Evolutionary conservation across 2,113 vertebrate species (phyloP), one percentile per base, ranked within the genome.

Genomic region (Seriola quinqueradiata): DNA sequence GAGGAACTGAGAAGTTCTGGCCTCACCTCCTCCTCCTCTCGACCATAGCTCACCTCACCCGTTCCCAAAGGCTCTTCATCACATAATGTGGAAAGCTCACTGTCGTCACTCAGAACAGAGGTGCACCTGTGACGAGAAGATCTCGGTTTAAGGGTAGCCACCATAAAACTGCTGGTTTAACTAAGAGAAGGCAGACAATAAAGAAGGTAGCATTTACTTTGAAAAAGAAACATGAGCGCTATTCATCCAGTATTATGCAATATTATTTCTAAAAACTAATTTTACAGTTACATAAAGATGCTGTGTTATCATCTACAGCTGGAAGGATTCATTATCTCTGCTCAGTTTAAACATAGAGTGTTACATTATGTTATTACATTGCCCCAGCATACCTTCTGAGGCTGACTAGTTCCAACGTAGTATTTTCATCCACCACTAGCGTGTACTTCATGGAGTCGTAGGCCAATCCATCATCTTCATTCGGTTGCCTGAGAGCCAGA

Each of bases 391-490:
- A 94, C 94, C 97, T 96, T 92, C 96, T 95, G 83, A 99, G 96
- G 91, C 98, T 99, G 86, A 99, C 97, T 73, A 99, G 93, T 93
- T 99, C 97, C 89, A 99, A 95, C 19, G 97, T 98, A 14, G 97
- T 98, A 92, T 99, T 97, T 90, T 99, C 98, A 8, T 99, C 98
- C 87, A 99, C 98, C 85, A 99, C 98, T 70, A 99, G 93, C 1
- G 98, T 99, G 94, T 99, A 99, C 93, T 99, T 99, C 90, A 99
- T 94, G 0, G 97, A 96, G 67, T 99, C 98, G n/a, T 99, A 99
- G n/a, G 96, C 98, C 91, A 95, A 84, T n/a, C 92, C 95, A 46
- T 96, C 96, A 19, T 97, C 96, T 90, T 96, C 86, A 11, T 84
- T 94, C 4, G 84, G 89, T 3, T 91, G 90, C 87, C 87, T 79